Evolutionary conservation across 1,140 invertebrate species (phyloP).

Genomic region (Brachionus manjavacas): DNA sequence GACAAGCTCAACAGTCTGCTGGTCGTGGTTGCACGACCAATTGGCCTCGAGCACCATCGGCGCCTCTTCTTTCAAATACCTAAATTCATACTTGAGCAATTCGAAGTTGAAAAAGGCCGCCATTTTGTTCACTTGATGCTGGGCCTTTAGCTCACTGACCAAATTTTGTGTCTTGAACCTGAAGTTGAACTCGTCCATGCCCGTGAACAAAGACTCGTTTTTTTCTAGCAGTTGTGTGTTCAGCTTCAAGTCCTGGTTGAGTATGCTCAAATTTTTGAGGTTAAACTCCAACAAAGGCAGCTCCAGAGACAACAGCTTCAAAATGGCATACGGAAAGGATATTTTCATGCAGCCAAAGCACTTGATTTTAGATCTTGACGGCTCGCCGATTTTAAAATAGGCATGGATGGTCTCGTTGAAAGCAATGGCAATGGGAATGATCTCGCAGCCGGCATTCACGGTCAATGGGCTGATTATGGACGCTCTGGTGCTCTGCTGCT

Average conservation of each 20-base stretch:
- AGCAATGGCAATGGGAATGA: constrained; percentile 19
- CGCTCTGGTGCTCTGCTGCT: constrained; percentile 22
- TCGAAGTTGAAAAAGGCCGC: constrained; percentile 40
- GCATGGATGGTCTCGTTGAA: constrained; percentile 40
- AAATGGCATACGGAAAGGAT: constrained; percentile 28
- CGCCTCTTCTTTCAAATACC: background rate
- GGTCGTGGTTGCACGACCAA: background rate
- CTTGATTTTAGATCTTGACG: background rate
- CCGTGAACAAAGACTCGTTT: background rate
- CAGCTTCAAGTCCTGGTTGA: constrained; percentile 9
- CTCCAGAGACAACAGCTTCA: background rate
- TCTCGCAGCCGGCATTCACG: background rate
- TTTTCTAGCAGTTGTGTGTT: constrained; percentile 18
- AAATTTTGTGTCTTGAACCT: background rate
- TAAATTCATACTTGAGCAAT: constrained; percentile 31
- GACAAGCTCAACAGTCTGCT: background rate
- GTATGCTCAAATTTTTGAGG: constrained; percentile 9
- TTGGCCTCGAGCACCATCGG: constrained; percentile 11
- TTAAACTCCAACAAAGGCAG: background rate
- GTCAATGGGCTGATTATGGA: constrained; percentile 34
- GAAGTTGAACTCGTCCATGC: constrained; percentile 14
- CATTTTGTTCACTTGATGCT: constrained; percentile 7
- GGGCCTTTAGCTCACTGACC: background rate
- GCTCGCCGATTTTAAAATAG: constrained; percentile 22
- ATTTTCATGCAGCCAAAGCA: constrained; percentile 37